These are phyloP conservation scores for Formica exsecta DNA, from an alignment of 1,140 invertebrate genomes.

Conservation along the genomic window DNA sequence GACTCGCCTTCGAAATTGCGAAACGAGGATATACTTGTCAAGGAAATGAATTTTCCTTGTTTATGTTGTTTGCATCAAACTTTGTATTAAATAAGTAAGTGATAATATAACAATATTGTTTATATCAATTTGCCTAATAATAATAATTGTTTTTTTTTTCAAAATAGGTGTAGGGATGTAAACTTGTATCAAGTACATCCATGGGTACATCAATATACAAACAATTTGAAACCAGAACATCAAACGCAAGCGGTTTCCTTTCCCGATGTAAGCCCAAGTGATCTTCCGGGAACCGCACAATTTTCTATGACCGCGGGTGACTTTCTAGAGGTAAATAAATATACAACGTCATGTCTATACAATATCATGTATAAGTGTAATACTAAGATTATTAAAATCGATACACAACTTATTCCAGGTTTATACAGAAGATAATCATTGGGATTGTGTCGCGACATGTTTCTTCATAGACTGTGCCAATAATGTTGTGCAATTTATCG, in stretches of 20 bases:
- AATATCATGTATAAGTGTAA: not conserved
- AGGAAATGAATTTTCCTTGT: slow-evolving; percentile 99
- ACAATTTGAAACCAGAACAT: slow-evolving; percentile 93
- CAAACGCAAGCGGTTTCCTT: slow-evolving; percentile 93
- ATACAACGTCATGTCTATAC: too few relatives aligned
- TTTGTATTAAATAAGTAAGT: slow-evolving; percentile 96
- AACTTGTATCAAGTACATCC: slow-evolving; percentile 92
- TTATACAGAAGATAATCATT: slow-evolving; percentile 91
- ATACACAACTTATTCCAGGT: slow-evolving; percentile 86
- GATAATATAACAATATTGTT: not conserved
- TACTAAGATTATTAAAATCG: slow-evolving; percentile 19
- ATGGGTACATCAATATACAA: slow-evolving; percentile 97
- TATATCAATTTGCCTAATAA: too few relatives aligned
- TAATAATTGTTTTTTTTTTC: not conserved
- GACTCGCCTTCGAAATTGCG: slow-evolving; percentile 97
- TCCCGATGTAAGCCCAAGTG: slow-evolving; percentile 95
- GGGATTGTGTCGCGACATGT: slow-evolving; percentile 98
- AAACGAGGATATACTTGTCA: slow-evolving; percentile 95
- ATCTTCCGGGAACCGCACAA: slow-evolving; percentile 89
- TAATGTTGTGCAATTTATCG: slow-evolving; percentile 97
- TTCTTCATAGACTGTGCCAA: slow-evolving; percentile 99
- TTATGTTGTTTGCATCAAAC: slow-evolving; percentile 98
- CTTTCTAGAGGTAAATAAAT: slow-evolving; percentile 91
- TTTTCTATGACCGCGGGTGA: slow-evolving; percentile 99
- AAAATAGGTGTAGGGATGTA: slow-evolving; percentile 87